A percentile compares a stretch with the other conserved stretches of the same genome.
Evolutionary conservation across 2,797 vertebrate species (phyloP).

Genomic region (Cyprinodon diabolis): DNA sequence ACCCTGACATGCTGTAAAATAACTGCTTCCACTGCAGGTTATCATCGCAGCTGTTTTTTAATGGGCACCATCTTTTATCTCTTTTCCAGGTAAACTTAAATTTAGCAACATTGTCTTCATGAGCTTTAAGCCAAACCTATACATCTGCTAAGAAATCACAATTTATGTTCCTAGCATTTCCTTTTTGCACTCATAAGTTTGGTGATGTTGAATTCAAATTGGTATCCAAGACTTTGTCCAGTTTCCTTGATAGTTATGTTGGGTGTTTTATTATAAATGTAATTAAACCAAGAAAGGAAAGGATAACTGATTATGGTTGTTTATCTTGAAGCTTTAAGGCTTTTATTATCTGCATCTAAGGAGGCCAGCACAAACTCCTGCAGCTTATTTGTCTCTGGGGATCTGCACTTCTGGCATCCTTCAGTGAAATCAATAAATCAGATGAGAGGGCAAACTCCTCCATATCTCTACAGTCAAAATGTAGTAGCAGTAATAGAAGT

Average conservation of each 20-base stretch:
- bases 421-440: background rate
- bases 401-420: background rate
- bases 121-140: background rate
- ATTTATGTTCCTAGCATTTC: background rate
- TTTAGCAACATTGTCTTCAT: too few relatives aligned
- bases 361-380: background rate
- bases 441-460: background rate
- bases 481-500: background rate
- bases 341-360: background rate
- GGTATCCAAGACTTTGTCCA: background rate
- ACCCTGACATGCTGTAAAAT: constrained; percentile 32
- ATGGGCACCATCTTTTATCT: too few relatives aligned
- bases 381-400: background rate
- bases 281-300: background rate
- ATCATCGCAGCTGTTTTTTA: constrained; percentile 6
- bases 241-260: background rate
- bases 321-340: background rate
- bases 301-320: background rate
- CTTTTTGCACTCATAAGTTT: background rate
- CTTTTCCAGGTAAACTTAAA: too few relatives aligned
- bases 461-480: background rate
- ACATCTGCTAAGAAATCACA: background rate
- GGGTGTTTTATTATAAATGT: background rate
- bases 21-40: constrained; percentile 8
- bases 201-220: background rate